Evolutionary conservation across 2,888 invertebrate genomes (phyloP), one percentile per base, ranked within the genome.

Genomic region (Erebia aethiops): DNA sequence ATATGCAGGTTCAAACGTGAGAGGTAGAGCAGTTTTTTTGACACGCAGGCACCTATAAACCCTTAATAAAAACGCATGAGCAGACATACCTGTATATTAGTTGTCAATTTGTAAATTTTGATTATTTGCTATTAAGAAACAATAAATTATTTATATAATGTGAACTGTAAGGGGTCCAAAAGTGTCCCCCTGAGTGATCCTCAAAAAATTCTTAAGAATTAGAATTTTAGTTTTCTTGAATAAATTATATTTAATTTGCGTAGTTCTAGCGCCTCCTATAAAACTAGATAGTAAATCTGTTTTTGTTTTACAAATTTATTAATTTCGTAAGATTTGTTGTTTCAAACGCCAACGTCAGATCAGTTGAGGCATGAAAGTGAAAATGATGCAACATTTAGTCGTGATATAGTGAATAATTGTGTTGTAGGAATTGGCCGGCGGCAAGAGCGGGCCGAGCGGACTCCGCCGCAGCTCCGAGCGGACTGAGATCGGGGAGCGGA

Each of bases 401-500:
- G 62, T 62, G 46, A 43, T 2, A 21, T 21, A 2, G 14, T 49
- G 54, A 18, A 5, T 10, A 18, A 5, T 10, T 26, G 46, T 35
- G 65, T 43, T 75, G 54, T 82, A 92, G 92, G 92, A 92, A 84
- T 85, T 92, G 85, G 90, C 91, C 66, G 91, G 91, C 43, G 91
- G 91, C 62, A 91, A 86, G 78, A 89, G 43, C 66, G 52, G 16
- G 2, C 41, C 64, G 14, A 87, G 89, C 75, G 88, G 87, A 4
- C 78, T 87, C 60, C 84, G 92, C 51, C 83, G 92, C 58, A 91
- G 91, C 82, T 86, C 82, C 74, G 91, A 91, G 80, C 80, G 92
- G 2, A 80, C 86, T 0, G 87, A 87, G 26, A 68, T 80, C 1
- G 73, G 79, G 2, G 90, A 89, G 49, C 74, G 83, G 7, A 71